A percentile compares a stretch with the other conserved stretches of the same genome.
Conservation (phyloP, 2,797 vertebrate species). For the Periparus ater region DNA sequence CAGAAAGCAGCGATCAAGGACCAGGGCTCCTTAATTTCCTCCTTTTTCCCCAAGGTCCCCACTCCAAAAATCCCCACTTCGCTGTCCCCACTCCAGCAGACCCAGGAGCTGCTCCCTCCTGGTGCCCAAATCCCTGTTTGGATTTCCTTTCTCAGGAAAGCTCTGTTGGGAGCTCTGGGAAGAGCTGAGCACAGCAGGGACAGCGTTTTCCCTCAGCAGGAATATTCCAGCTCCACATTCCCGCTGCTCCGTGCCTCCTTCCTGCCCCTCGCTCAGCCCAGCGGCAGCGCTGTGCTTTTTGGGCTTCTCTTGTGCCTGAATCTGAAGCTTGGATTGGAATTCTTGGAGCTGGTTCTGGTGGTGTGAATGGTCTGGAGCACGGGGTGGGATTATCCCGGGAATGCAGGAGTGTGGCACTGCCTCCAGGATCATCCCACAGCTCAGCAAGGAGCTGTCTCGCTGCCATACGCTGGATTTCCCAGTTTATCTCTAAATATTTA, state of each 20-base stretch:
- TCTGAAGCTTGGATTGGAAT: rapidly evolving
- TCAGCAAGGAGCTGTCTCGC: rapidly evolving
- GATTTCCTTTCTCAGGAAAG: background rate
- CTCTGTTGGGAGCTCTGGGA: background rate
- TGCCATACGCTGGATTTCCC: rapidly evolving
- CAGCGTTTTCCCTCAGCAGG: rapidly evolving
- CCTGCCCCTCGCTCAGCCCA: rapidly evolving
- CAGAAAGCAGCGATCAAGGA: background rate
- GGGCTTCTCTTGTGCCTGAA: rapidly evolving
- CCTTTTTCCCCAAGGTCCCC: background rate
- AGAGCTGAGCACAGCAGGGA: background rate
- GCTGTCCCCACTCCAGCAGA: background rate
- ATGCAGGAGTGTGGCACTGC: background rate
- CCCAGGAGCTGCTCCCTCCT: background rate
- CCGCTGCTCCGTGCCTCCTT: background rate
- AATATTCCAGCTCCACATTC: background rate
- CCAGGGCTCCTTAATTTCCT: background rate
- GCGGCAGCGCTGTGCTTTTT: background rate
- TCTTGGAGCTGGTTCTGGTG: background rate
- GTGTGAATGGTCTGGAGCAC: rapidly evolving
- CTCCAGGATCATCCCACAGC: rapidly evolving
- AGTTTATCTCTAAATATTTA: background rate
- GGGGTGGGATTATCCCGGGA: background rate
- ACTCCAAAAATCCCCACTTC: rapidly evolving
- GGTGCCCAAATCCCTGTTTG: background rate